These are phyloP conservation scores for Aphyosemion australe DNA, from an alignment of 2,113 vertebrate genomes.

Conservation along the genomic window DNA sequence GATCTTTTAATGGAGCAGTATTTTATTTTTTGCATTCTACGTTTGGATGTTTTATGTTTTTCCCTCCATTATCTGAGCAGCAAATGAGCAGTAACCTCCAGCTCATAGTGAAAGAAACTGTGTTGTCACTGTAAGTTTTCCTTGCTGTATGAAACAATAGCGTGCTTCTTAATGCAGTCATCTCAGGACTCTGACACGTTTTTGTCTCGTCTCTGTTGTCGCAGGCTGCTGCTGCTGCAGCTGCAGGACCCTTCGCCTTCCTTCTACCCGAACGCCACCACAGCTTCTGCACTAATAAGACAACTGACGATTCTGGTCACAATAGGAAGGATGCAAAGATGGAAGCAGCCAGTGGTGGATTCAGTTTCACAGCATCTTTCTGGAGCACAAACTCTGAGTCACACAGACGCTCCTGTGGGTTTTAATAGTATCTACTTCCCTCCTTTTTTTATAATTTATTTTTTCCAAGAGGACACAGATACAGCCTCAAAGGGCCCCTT, in stretches of 20 bases:
- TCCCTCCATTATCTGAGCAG: neutral
- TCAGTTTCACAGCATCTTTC: constrained; percentile 45
- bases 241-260: constrained; percentile 27
- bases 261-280: neutral
- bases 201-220: constrained; percentile 20
- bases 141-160: constrained; percentile 26
- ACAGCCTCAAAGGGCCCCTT: constrained; percentile 63
- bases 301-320: constrained; percentile 12
- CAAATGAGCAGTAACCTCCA: neutral
- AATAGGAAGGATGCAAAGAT: constrained; percentile 53
- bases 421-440: constrained; percentile 62
- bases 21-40: neutral
- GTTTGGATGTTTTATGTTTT: neutral
- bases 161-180: constrained; percentile 42
- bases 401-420: constrained; percentile 7
- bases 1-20: no score
- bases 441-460: constrained; percentile 31
- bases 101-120: constrained; percentile 46
- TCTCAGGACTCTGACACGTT: constrained; percentile 18
- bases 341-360: constrained; percentile 48
- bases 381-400: neutral
- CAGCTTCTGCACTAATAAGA: constrained; percentile 7
- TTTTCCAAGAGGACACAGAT: constrained; percentile 35
- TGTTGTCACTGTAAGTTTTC: constrained; percentile 29
- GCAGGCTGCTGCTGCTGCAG: constrained; percentile 39